Conservation (phyloP, 1,140 invertebrate species). For the Heliconius hewitsoni region DNA sequence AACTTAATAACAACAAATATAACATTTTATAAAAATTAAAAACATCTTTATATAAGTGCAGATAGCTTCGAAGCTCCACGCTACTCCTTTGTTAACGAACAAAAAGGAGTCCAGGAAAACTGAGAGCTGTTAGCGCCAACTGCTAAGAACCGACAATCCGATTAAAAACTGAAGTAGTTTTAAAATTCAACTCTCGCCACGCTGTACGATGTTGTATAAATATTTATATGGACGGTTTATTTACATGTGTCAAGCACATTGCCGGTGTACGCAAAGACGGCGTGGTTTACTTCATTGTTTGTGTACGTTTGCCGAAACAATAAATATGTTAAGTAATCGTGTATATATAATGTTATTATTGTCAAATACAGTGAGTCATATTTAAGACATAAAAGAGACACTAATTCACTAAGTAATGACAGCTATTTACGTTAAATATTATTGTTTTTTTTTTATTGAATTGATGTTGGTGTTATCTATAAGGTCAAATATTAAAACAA, state of each 20-base stretch:
- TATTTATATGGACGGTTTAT: slow-evolving; percentile 48
- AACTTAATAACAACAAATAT: neutral
- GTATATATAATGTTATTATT: neutral
- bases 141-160: slow-evolving; percentile 21
- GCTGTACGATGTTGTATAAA: slow-evolving; percentile 46
- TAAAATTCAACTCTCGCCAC: slow-evolving; percentile 31
- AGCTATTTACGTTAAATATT: too few relatives aligned
- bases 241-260: slow-evolving; percentile 43
- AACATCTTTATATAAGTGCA: neutral
- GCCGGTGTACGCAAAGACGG: slow-evolving; percentile 11
- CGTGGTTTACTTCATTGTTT: slow-evolving; percentile 1
- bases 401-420: too few relatives aligned
- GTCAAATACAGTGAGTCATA: neutral
- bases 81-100: slow-evolving; percentile 10
- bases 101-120: slow-evolving; percentile 22
- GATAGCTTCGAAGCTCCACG: slow-evolving; percentile 4
- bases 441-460: too few relatives aligned
- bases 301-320: slow-evolving; percentile 11
- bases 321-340: slow-evolving; percentile 4
- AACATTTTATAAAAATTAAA: slow-evolving; percentile 2
- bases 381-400: neutral
- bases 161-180: slow-evolving; percentile 35
- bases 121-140: slow-evolving; percentile 31
- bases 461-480: neutral
- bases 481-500: neutral